Conservation (phyloP, 2,113 vertebrate genomes). For the Heptranchias perlo region DNA sequence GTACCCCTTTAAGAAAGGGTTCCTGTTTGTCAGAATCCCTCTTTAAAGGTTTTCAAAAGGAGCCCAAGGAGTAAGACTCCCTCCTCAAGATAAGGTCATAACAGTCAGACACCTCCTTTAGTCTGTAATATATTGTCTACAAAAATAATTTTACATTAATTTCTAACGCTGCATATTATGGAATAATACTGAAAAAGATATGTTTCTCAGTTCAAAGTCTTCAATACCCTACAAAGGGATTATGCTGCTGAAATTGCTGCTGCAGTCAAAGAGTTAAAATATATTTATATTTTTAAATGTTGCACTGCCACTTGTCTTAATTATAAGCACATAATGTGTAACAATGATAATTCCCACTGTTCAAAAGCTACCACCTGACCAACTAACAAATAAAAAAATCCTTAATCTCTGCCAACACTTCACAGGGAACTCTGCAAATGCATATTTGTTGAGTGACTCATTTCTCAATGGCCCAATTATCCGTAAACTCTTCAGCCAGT, state of each 20-base stretch:
- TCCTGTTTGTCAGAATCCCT: background rate
- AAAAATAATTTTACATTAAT: slow-evolving; percentile 1
- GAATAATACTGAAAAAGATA: background rate
- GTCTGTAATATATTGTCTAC: background rate
- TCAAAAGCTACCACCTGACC: background rate
- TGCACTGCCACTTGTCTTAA: background rate
- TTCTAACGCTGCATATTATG: background rate
- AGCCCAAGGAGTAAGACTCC: background rate
- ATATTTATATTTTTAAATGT: background rate
- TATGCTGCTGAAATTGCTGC: background rate
- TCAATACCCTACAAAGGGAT: background rate
- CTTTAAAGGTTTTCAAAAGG: background rate
- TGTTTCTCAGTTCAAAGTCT: background rate
- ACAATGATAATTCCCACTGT: background rate
- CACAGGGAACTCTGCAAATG: background rate
- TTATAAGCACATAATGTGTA: background rate
- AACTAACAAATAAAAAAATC: background rate
- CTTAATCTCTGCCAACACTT: background rate
- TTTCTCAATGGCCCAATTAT: slow-evolving; percentile 9
- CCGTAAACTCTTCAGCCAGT: background rate
- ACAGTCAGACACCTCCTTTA: background rate
- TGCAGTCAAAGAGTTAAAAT: background rate
- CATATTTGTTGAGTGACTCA: slow-evolving; percentile 14
- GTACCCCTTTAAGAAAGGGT: background rate
- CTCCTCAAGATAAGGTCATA: background rate